phyloP scores from a whole-genome alignment of 2,797 vertebrate genomes.

The Sorex maritimensis region DNA sequence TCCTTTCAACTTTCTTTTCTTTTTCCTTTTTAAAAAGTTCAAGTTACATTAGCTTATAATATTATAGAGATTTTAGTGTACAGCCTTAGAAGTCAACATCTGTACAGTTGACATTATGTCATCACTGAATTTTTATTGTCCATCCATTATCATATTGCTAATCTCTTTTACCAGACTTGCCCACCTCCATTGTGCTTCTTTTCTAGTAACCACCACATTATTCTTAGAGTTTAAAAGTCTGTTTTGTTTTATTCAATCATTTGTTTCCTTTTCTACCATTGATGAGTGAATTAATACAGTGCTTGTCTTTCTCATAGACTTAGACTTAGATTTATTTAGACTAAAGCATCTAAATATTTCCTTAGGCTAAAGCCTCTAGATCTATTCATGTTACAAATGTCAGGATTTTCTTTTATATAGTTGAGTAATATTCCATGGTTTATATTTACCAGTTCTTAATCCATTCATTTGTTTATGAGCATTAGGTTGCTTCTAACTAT shows the following conservation, averaged over 20 bases:
- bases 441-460: background rate
- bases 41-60: background rate
- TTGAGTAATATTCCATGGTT: background rate
- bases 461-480: background rate
- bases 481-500: background rate
- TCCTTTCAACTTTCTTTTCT: conserved; percentile 43
- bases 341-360: too few species aligned
- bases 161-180: background rate
- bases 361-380: background rate
- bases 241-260: background rate
- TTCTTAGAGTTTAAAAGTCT: background rate
- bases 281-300: background rate
- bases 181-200: background rate
- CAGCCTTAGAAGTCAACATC: background rate
- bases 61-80: background rate
- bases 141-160: background rate
- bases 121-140: background rate
- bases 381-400: background rate
- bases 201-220: background rate
- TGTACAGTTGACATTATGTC: background rate
- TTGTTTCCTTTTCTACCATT: background rate
- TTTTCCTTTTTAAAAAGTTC: background rate
- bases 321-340: too few species aligned
- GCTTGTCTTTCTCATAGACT: background rate
- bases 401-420: background rate